These are phyloP conservation scores for Diabrotica undecimpunctata DNA, from an alignment of 1,140 invertebrate genomes.

Conservation along the genomic window DNA sequence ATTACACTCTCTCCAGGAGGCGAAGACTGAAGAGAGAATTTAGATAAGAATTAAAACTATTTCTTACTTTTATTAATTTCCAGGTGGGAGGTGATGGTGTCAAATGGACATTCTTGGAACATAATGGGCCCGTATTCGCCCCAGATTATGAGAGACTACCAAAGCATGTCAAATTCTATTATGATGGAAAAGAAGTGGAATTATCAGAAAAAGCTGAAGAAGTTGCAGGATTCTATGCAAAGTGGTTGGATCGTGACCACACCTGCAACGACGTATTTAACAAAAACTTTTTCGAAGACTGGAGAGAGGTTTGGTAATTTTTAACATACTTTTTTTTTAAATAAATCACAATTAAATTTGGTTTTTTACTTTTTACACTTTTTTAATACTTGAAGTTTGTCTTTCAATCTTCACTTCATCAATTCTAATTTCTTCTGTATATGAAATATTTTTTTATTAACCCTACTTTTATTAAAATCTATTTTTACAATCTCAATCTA, in stretches of 20 bases:
- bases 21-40: too few species aligned
- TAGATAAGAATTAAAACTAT: too few species aligned
- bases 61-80: conserved; percentile 39
- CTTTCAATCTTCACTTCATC: too few species aligned
- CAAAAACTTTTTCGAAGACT: conserved; percentile 94
- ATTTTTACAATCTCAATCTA: too few species aligned
- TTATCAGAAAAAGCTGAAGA: conserved; percentile 85
- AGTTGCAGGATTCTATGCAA: conserved; percentile 95
- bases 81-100: conserved; percentile 96
- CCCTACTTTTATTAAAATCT: too few species aligned
- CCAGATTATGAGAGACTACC: conserved; percentile 91
- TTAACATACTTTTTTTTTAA: too few species aligned
- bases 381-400: too few species aligned
- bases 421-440: too few species aligned
- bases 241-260: conserved; percentile 99
- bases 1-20: too few species aligned
- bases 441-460: too few species aligned
- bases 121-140: conserved; percentile 98
- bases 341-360: too few species aligned
- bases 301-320: conserved; percentile 64
- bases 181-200: conserved; percentile 87
- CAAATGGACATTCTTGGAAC: conserved; percentile 95
- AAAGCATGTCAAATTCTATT: conserved; percentile 85
- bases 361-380: too few species aligned
- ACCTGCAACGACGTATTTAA: conserved; percentile 95